These are phyloP conservation scores for Myotis findleyi DNA, from an alignment of 2,797 vertebrate species.

Conservation along the genomic window DNA sequence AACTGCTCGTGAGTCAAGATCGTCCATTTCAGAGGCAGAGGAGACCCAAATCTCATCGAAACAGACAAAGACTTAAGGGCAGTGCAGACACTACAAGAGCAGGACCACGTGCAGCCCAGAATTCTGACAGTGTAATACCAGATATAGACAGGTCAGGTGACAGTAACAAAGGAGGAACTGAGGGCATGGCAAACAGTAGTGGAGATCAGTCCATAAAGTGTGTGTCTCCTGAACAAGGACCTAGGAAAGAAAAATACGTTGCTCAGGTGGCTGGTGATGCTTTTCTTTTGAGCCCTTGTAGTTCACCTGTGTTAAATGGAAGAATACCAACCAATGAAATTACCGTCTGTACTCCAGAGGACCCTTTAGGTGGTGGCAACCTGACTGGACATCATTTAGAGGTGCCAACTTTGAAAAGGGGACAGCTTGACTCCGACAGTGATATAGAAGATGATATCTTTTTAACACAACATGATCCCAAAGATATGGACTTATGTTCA, in stretches of 20 bases:
- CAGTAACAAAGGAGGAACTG: neutral
- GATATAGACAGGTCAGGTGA: neutral
- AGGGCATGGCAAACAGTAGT: neutral
- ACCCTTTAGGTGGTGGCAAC: neutral
- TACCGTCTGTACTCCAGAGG: neutral
- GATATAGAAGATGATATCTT: conserved; percentile 83
- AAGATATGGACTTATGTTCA: conserved; percentile 92
- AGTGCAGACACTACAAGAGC: neutral
- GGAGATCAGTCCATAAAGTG: neutral
- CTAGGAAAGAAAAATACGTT: accelerated
- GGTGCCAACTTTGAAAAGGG: neutral
- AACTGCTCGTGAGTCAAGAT: conserved; percentile 87
- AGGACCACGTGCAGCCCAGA: neutral
- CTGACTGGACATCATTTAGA: neutral
- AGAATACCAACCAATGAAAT: neutral
- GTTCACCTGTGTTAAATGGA: neutral
- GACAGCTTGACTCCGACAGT: conserved; percentile 23
- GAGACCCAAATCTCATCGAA: conserved; percentile 59
- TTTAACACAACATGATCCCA: conserved; percentile 89
- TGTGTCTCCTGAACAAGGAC: neutral
- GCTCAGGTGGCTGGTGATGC: neutral
- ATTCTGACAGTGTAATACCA: accelerated
- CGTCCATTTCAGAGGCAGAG: conserved; percentile 84
- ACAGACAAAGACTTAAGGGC: neutral
- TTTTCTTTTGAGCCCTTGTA: neutral